These are phyloP conservation scores for Murina feae DNA, from an alignment of 2,113 vertebrate genomes.

Conservation along the genomic window DNA sequence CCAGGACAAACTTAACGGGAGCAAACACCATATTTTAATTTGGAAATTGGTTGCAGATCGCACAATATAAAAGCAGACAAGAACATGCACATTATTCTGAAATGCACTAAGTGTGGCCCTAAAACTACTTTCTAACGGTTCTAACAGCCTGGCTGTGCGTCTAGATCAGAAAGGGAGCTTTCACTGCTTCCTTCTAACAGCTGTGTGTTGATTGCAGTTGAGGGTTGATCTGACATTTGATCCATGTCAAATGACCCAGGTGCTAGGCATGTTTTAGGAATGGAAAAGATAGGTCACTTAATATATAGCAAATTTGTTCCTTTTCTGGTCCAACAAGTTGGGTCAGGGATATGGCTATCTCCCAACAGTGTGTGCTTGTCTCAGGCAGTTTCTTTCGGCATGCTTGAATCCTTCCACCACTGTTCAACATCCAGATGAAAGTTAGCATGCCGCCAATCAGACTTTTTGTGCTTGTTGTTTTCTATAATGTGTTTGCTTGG, in stretches of 20 bases:
- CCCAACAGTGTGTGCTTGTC: background rate
- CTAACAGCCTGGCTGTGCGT: background rate
- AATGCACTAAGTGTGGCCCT: background rate
- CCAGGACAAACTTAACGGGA: background rate
- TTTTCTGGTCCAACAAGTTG: background rate
- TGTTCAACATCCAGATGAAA: background rate
- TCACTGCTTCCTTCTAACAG: background rate
- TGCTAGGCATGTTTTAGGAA: background rate
- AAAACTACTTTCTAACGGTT: background rate
- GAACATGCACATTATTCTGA: background rate
- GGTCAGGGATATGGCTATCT: background rate
- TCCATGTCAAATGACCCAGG: constrained; percentile 4
- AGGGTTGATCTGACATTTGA: background rate
- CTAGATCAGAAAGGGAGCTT: background rate
- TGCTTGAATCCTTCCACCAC: background rate
- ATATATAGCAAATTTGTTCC: background rate
- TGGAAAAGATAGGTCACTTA: background rate
- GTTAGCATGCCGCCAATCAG: background rate
- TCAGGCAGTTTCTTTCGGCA: background rate
- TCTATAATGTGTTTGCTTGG: background rate
- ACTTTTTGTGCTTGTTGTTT: background rate
- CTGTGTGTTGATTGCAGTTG: background rate
- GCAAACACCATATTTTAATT: background rate
- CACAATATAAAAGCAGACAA: background rate
- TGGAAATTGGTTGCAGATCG: background rate